Evolutionary conservation across 2,888 invertebrate species (phyloP).

Genomic region (Pachydiplax longipennis): DNA sequence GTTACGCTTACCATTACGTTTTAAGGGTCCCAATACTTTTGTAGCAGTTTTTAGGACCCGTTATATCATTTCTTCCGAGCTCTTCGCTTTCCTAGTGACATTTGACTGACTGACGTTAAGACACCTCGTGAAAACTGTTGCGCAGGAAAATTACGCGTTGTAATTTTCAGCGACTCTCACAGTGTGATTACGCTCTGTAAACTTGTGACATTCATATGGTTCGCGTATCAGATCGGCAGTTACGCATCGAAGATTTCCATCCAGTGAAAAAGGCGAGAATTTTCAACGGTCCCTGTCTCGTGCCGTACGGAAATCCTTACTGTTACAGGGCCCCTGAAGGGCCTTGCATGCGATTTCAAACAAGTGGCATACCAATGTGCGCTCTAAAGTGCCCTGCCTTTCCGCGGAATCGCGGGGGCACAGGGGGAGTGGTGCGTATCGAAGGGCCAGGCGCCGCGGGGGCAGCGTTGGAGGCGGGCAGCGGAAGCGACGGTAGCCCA

Average conservation of each 20-base stretch:
- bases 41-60: background rate
- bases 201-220: no score
- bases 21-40: background rate
- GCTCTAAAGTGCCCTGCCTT: slow-evolving; percentile 13
- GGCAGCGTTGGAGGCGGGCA: slow-evolving; percentile 6
- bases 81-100: background rate
- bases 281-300: no score
- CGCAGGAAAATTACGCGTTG: background rate
- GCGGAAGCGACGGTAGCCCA: slow-evolving; percentile 13
- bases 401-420: slow-evolving; percentile 21
- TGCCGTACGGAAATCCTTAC: background rate
- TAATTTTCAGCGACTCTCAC: no score
- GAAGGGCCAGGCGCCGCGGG: background rate
- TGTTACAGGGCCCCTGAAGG: background rate
- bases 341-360: background rate
- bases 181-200: no score
- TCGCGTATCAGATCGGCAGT: no score
- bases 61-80: background rate
- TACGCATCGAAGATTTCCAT: no score
- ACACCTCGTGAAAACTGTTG: background rate
- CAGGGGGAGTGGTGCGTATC: background rate
- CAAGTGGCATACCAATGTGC: background rate
- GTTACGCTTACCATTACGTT: background rate
- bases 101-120: background rate
- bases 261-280: no score